Conservation (phyloP, 1,140 invertebrate genomes). For the Pachyrhynchus sulphureomaculatus region DNA sequence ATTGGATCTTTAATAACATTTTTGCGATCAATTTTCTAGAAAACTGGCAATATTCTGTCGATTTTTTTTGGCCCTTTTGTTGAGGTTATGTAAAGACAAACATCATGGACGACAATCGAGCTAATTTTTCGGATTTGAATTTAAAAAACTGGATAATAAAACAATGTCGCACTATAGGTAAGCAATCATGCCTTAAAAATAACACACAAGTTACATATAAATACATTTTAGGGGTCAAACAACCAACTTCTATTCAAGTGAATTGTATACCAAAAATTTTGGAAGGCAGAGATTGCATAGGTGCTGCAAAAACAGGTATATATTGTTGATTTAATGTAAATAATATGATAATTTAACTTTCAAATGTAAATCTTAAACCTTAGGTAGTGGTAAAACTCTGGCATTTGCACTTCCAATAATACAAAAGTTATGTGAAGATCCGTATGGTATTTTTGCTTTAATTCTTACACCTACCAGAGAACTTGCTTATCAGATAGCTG, state of each 20-base stretch:
- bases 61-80: too few species aligned
- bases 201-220: not conserved
- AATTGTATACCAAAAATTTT: conserved; percentile 83
- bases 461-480: conserved; percentile 95
- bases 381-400: conserved; percentile 89
- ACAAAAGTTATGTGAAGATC: conserved; percentile 87
- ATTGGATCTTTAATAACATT: too few species aligned
- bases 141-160: conserved; percentile 41
- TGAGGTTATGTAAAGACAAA: too few species aligned
- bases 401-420: conserved; percentile 95
- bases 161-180: conserved; percentile 43
- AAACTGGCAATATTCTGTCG: too few species aligned
- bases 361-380: too few species aligned
- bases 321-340: too few species aligned
- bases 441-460: conserved; percentile 93
- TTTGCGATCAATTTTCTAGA: too few species aligned
- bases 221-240: conserved; percentile 65
- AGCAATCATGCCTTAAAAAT: not conserved
- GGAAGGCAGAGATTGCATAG: conserved; percentile 85
- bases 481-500: conserved; percentile 88
- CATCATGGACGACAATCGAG: too few species aligned
- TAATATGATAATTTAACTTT: not conserved
- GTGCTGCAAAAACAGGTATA: conserved; percentile 93
- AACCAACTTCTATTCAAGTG: conserved; percentile 83
- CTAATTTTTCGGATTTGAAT: conserved; percentile 15